These are phyloP conservation scores for Heliocidaris tuberculata DNA, from an alignment of 35 echinoderm and acorn worm genomes.

Conservation along the genomic window DNA sequence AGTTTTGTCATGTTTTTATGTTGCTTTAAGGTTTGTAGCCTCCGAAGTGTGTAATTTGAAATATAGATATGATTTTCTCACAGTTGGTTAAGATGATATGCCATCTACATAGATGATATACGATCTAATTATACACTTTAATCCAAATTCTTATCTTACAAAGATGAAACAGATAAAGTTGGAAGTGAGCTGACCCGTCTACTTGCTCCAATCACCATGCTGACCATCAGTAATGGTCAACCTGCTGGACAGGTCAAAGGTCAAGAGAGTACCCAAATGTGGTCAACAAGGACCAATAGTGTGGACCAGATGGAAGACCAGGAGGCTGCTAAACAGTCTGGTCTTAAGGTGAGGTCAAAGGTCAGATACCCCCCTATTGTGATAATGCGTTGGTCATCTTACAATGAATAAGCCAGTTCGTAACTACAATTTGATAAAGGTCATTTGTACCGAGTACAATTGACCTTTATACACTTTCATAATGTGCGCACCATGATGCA, in stretches of 20 bases:
- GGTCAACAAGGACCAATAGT: conserved; percentile 38
- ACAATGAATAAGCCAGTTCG: neutral
- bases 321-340: conserved; percentile 40
- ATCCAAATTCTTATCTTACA: neutral
- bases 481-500: too few relatives aligned
- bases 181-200: conserved; percentile 68
- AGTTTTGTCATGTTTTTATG: too few relatives aligned
- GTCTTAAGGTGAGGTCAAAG: conserved; percentile 57
- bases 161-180: conserved; percentile 76
- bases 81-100: too few relatives aligned
- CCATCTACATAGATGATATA: too few relatives aligned
- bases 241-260: neutral
- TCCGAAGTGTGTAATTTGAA: too few relatives aligned
- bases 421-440: too few relatives aligned
- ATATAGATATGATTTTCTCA: too few relatives aligned
- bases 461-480: too few relatives aligned
- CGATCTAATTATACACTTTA: neutral
- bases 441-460: too few relatives aligned
- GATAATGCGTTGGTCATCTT: neutral
- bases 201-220: conserved; percentile 77
- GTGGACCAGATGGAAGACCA: conserved; percentile 49
- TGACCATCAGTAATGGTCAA: conserved; percentile 42
- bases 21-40: too few relatives aligned
- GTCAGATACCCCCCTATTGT: neutral
- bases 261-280: conserved; percentile 32